Conservation (phyloP, 2,888 invertebrate genomes). For the Athalia cordata region DNA sequence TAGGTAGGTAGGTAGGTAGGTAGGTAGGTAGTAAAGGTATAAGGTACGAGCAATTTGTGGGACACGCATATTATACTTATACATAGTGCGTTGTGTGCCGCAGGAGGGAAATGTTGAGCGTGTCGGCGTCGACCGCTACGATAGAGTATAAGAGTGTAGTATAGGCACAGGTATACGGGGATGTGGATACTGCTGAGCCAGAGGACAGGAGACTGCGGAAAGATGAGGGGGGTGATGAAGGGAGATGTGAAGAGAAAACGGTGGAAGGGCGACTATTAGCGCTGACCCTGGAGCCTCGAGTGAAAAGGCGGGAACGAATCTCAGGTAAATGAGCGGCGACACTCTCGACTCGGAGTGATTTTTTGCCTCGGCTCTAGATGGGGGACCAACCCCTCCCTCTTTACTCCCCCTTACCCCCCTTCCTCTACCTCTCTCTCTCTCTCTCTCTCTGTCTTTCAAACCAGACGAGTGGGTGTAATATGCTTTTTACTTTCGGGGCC, state of each 20-base stretch:
- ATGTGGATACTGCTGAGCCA: background rate
- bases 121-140: conserved; percentile 21
- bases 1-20: too few relatives aligned
- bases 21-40: background rate
- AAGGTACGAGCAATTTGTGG: conserved; percentile 44
- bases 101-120: conserved; percentile 21
- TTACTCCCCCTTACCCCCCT: background rate
- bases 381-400: conserved; percentile 8
- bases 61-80: conserved; percentile 22
- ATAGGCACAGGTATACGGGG: conserved; percentile 4
- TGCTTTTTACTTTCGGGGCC: conserved; percentile 39
- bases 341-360: conserved; percentile 47
- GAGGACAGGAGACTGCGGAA: too few relatives aligned
- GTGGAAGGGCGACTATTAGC: conserved; percentile 42
- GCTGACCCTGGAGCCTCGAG: conserved; percentile 47
- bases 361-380: conserved; percentile 36
- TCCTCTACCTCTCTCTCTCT: background rate
- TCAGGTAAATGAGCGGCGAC: conserved; percentile 48
- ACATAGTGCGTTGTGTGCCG: background rate
- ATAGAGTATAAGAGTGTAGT: background rate
- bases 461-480: conserved; percentile 44
- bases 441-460: too few relatives aligned
- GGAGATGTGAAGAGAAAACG: background rate
- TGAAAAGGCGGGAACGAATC: conserved; percentile 49
- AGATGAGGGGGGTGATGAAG: conserved; percentile 3